These are phyloP conservation scores for Epizoanthus illoricatus DNA, from an alignment of 92 coral and sea anemone species.

Conservation along the genomic window DNA sequence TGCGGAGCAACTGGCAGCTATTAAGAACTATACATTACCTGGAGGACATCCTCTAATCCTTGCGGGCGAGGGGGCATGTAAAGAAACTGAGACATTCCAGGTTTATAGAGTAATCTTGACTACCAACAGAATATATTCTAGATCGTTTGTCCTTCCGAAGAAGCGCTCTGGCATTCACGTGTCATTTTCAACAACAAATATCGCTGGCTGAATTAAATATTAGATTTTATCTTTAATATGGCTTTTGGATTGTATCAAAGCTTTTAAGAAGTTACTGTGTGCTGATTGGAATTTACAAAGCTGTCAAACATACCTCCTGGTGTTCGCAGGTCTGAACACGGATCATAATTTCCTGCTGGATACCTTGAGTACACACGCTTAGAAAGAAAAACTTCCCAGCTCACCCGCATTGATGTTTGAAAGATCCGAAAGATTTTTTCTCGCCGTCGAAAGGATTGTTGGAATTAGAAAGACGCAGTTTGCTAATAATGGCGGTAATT, in stretches of 20 bases:
- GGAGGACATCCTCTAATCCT: conserved; percentile 14
- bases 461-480: neutral
- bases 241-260: neutral
- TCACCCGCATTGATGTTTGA: conserved; percentile 6
- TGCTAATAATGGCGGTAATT: neutral
- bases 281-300: conserved; percentile 40
- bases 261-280: neutral
- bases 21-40: conserved; percentile 12
- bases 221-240: neutral
- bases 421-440: neutral
- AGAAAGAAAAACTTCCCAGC: neutral
- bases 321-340: neutral
- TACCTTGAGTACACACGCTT: conserved; percentile 10
- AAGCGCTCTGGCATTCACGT: conserved; percentile 2
- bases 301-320: conserved; percentile 34
- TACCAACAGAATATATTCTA: neutral
- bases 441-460: neutral
- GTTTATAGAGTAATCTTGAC: neutral
- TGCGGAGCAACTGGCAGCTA: neutral
- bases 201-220: neutral
- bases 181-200: neutral
- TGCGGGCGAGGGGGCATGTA: conserved; percentile 29
- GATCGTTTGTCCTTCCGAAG: neutral
- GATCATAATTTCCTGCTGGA: neutral
- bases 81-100: conserved; percentile 22